Evolutionary conservation across 2,888 invertebrate species (phyloP).

Genomic region (Sinhomidia bicolor): DNA sequence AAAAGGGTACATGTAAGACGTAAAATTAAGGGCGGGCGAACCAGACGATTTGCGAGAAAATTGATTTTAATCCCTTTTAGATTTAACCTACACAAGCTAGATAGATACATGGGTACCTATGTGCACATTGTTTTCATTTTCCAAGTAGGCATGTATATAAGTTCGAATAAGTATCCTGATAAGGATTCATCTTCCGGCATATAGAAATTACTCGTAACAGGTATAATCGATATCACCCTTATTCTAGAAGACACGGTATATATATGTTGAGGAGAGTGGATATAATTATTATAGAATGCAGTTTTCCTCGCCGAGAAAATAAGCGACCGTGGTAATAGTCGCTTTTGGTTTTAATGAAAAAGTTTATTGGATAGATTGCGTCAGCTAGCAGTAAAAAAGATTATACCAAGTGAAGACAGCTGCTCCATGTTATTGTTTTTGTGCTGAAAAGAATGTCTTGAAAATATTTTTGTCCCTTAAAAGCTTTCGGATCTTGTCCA

Average conservation of each 20-base stretch:
- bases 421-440: slow-evolving; percentile 29
- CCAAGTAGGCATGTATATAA: no score
- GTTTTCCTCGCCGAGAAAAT: background rate
- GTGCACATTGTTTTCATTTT: no score
- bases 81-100: slow-evolving; percentile 16
- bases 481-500: background rate
- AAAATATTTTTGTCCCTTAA: slow-evolving; percentile 28
- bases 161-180: no score
- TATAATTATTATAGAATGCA: no score
- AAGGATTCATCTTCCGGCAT: no score
- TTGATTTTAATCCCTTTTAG: slow-evolving; percentile 64
- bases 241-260: no score
- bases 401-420: slow-evolving; percentile 40
- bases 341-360: slow-evolving; percentile 61
- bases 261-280: no score
- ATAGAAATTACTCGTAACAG: no score
- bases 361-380: slow-evolving; percentile 51
- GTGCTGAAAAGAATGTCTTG: background rate
- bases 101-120: no score
- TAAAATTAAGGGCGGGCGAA: background rate
- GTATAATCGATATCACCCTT: no score
- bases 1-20: slow-evolving; percentile 39
- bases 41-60: slow-evolving; percentile 21
- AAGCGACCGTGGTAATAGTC: slow-evolving; percentile 11
- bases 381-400: slow-evolving; percentile 18